Evolutionary conservation across 2,888 invertebrate species (phyloP).

Genomic region (Lypha dubia): DNA sequence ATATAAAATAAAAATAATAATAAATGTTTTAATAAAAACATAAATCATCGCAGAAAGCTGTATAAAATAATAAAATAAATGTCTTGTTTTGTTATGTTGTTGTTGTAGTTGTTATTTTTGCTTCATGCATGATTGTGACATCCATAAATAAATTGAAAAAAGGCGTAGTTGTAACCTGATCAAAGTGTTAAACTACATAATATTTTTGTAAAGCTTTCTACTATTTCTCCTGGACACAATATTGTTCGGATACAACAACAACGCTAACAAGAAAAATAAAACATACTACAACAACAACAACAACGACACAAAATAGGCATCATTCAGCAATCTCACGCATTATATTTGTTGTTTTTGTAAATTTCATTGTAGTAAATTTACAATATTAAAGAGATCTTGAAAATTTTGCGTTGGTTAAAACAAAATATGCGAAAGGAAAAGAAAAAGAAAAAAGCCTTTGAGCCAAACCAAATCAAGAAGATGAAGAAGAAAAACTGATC

Average conservation of each 20-base stretch:
- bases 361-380: conserved; percentile 9
- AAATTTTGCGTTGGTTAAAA: conserved; percentile 67
- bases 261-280: too few relatives aligned
- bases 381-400: conserved; percentile 50
- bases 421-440: conserved; percentile 23
- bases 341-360: conserved; percentile 28
- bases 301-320: background rate
- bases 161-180: conserved; percentile 71
- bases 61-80: conserved; percentile 58
- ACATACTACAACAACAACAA: background rate
- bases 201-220: conserved; percentile 67
- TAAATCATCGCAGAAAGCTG: conserved; percentile 67
- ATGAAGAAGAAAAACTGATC: background rate
- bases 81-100: conserved; percentile 61
- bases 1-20: background rate
- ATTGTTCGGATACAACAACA: conserved; percentile 40
- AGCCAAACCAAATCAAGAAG: conserved; percentile 9
- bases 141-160: conserved; percentile 64
- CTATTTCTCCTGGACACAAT: conserved; percentile 62
- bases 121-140: conserved; percentile 62
- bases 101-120: conserved; percentile 57
- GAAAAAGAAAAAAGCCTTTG: conserved; percentile 34
- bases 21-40: conserved; percentile 48
- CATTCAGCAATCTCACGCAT: conserved; percentile 67
- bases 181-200: conserved; percentile 70